phyloP scores from a whole-genome alignment of 2,888 invertebrate genomes.

The Drosophila kanekoi region DNA sequence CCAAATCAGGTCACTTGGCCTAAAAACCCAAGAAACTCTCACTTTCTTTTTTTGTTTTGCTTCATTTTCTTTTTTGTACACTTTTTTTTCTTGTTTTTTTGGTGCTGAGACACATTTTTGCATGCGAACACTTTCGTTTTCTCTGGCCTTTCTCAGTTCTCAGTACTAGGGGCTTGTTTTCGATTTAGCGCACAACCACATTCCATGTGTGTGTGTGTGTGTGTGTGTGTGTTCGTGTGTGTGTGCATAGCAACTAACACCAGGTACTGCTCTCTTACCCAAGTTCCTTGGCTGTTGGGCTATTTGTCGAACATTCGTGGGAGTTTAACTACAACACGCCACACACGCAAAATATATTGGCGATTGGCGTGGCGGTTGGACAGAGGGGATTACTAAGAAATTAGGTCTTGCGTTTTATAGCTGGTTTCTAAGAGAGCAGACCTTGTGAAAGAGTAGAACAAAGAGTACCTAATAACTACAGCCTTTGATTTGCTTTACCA shows the following conservation, averaged over 20 bases:
- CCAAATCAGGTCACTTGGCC: slow-evolving; percentile 66
- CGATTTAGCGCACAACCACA: slow-evolving; percentile 22
- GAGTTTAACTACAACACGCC: slow-evolving; percentile 49
- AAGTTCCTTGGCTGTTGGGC: slow-evolving; percentile 28
- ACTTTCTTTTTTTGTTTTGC: slow-evolving; percentile 37
- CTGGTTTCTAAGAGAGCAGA: slow-evolving; percentile 37
- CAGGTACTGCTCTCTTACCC: slow-evolving; percentile 35
- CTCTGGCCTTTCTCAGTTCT: slow-evolving; percentile 27
- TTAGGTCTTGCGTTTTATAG: slow-evolving; percentile 48
- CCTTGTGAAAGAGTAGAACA: slow-evolving; percentile 25
- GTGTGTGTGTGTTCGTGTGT: slow-evolving; percentile 17
- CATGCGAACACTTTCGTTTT: slow-evolving; percentile 70
- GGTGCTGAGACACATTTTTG: slow-evolving; percentile 57
- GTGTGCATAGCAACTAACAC: slow-evolving; percentile 25
- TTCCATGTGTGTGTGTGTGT: slow-evolving; percentile 2
- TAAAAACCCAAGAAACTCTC: slow-evolving; percentile 63
- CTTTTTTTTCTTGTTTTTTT: slow-evolving; percentile 26
- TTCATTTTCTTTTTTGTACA: slow-evolving; percentile 60
- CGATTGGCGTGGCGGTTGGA: slow-evolving; percentile 34
- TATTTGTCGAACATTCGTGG: slow-evolving; percentile 51
- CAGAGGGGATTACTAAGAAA: slow-evolving; percentile 20
- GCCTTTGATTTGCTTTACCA: slow-evolving; percentile 1
- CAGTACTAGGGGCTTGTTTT: slow-evolving; percentile 23
- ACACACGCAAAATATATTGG: slow-evolving; percentile 60
- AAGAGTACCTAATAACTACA: slow-evolving; percentile 5